Evolutionary conservation across 2,797 vertebrate genomes (phyloP).

Genomic region (Neomorphus geoffroyi): DNA sequence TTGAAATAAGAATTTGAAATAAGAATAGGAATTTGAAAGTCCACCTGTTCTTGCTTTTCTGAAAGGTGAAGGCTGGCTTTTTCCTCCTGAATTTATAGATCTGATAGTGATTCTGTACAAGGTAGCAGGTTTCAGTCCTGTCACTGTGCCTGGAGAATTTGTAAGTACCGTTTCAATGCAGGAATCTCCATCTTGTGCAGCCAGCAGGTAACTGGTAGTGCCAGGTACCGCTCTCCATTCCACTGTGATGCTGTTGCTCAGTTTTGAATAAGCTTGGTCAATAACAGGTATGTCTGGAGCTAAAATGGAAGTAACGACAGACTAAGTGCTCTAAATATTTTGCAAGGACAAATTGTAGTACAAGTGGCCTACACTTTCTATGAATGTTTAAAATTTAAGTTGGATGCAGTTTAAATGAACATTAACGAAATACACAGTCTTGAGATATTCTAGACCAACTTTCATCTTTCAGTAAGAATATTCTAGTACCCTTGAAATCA

Average conservation of each 20-base stretch:
- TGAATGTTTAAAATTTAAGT: not conserved
- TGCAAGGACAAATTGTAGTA: not conserved
- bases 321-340: not conserved
- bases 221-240: conserved; percentile 79
- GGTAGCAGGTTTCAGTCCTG: conserved; percentile 82
- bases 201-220: conserved; percentile 83
- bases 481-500: not conserved
- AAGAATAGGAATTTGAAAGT: not conserved
- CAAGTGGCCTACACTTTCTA: not conserved
- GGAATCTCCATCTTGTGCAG: conserved; percentile 79
- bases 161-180: conserved; percentile 78
- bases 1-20: no score
- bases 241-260: conserved; percentile 86
- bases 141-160: conserved; percentile 83
- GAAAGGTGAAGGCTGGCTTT: conserved; percentile 84
- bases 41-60: conserved; percentile 88
- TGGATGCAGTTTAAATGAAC: not conserved
- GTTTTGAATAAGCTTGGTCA: conserved; percentile 83
- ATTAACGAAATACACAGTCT: not conserved
- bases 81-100: conserved; percentile 80
- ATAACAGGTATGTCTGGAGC: conserved; percentile 85
- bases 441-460: not conserved
- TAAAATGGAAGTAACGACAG: conserved; percentile 53
- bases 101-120: conserved; percentile 85
- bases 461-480: not conserved